These are phyloP conservation scores for Xestia ashworthii DNA, from an alignment of 2,888 invertebrate species.

Conservation along the genomic window DNA sequence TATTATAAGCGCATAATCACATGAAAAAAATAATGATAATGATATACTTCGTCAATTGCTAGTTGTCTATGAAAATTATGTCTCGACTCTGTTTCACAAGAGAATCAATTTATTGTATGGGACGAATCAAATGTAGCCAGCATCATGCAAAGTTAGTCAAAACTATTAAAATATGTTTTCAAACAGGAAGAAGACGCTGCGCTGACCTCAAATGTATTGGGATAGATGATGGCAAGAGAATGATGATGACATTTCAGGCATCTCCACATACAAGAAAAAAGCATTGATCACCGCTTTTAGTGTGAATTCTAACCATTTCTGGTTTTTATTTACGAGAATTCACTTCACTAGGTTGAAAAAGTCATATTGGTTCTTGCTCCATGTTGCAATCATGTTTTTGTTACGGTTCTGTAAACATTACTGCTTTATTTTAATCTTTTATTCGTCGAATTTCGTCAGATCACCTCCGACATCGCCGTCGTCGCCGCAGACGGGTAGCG, in stretches of 20 bases:
- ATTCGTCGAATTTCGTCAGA: constrained; percentile 65
- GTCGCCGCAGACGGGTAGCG: constrained; percentile 78
- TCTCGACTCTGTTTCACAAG: not conserved
- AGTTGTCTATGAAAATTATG: not conserved
- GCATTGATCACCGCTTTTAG: not conserved
- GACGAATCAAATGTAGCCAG: not conserved
- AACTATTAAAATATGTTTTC: not conserved
- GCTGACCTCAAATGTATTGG: too few species aligned
- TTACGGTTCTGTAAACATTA: not conserved
- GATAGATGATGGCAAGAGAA: too few species aligned
- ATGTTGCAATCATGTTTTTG: not conserved
- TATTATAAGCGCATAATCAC: not conserved
- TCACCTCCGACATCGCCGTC: constrained; percentile 88
- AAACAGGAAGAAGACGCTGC: too few species aligned
- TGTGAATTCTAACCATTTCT: not conserved
- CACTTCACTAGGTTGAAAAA: not conserved
- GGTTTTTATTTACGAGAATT: not conserved
- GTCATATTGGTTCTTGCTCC: not conserved
- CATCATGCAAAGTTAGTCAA: not conserved
- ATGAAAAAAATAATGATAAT: too few species aligned
- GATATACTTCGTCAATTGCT: not conserved
- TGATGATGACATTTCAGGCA: too few species aligned
- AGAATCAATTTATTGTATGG: not conserved
- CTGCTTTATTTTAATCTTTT: not conserved
- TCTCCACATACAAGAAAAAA: not conserved